Percentiles rank a stretch among this genome's conserved stretches.
Conservation (phyloP, 2,113 vertebrate species). For the Trogon surrucura region DNA sequence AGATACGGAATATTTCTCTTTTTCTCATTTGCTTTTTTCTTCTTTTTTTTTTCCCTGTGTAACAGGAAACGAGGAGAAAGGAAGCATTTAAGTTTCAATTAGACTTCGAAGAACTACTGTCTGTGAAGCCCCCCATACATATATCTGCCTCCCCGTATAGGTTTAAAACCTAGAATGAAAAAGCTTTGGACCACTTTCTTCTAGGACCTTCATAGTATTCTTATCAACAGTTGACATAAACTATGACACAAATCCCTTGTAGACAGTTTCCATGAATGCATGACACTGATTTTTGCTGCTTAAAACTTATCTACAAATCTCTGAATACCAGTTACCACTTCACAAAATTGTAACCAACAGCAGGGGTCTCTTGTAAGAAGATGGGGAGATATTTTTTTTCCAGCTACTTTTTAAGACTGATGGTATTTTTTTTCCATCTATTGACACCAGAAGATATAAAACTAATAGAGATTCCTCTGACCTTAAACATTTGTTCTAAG, state of each 20-base stretch:
- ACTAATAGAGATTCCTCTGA: background rate
- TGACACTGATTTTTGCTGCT: background rate
- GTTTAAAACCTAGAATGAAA: background rate
- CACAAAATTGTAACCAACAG: background rate
- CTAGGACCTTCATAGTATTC: background rate
- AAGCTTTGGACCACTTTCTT: background rate
- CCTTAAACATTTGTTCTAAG: background rate
- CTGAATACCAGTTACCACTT: background rate
- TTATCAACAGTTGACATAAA: background rate
- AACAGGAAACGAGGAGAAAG: background rate
- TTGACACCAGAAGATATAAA: background rate
- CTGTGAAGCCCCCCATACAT: background rate
- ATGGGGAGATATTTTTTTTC: background rate
- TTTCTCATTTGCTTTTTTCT: background rate
- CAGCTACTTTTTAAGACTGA: background rate
- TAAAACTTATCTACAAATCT: background rate
- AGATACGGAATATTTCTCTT: background rate
- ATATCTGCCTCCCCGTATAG: rapidly evolving
- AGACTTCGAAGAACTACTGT: background rate
- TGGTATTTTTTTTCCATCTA: background rate
- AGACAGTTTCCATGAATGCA: background rate
- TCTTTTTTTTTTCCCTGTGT: background rate
- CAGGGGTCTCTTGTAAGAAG: background rate
- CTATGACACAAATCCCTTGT: background rate
- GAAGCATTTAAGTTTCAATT: background rate